These are phyloP conservation scores for Panagrolaimus sp. DNA, from an alignment of 1,140 invertebrate genomes.

Conservation along the genomic window DNA sequence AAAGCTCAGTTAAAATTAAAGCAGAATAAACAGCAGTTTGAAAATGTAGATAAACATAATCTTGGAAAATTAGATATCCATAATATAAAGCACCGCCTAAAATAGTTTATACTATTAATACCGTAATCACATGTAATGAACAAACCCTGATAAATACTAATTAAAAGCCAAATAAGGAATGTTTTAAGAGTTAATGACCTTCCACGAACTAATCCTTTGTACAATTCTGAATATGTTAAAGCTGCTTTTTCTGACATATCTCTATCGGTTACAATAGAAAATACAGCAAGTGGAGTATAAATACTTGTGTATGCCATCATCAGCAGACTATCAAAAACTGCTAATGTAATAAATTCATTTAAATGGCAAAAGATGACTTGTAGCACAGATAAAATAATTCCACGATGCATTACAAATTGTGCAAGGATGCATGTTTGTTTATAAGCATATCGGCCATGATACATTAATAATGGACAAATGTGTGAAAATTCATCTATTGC, in stretches of 20 bases:
- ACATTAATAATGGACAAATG: constrained; percentile 75
- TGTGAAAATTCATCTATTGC: constrained; percentile 86
- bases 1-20: constrained; percentile 89
- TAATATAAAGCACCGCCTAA: constrained; percentile 87
- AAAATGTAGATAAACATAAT: constrained; percentile 97
- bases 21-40: constrained; percentile 97
- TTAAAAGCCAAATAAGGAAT: constrained; percentile 96
- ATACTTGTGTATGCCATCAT: constrained; percentile 98
- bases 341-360: constrained; percentile 94
- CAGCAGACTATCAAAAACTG: constrained; percentile 92
- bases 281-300: constrained; percentile 99
- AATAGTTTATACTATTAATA: not conserved
- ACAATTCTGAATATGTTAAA: constrained; percentile 89
- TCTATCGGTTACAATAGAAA: constrained; percentile 84
- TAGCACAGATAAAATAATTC: constrained; percentile 95
- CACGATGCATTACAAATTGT: constrained; percentile 97
- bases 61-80: constrained; percentile 88
- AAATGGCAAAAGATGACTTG: constrained; percentile 97
- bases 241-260: constrained; percentile 88
- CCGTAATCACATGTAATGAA: not conserved
- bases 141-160: constrained; percentile 91
- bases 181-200: constrained; percentile 77
- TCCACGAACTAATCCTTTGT: constrained; percentile 87
- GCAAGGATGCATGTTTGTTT: constrained; percentile 88
- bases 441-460: constrained; percentile 89